Evolutionary conservation across 1,140 invertebrate species (phyloP).

Genomic region (Drosophila navojoa): DNA sequence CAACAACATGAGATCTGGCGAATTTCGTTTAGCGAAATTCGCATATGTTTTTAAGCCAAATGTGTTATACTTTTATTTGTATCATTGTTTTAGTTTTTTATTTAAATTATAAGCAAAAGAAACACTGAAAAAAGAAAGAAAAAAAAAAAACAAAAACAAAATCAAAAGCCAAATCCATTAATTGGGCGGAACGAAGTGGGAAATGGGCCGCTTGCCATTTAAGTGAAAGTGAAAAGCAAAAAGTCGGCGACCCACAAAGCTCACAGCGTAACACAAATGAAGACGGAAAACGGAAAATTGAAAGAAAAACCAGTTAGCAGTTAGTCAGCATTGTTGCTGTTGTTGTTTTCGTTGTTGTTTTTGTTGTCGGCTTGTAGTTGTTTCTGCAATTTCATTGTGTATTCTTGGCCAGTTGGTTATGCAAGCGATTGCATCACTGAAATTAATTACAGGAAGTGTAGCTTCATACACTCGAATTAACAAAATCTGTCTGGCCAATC

Average conservation of each 20-base stretch:
- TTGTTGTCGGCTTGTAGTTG: constrained; percentile 22
- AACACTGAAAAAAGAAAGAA: constrained; percentile 60
- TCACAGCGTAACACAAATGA: constrained; percentile 15
- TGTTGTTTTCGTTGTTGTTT: constrained; percentile 24
- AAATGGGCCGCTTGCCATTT: constrained; percentile 37
- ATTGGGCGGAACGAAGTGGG: constrained; percentile 21
- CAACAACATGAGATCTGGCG: constrained; percentile 57
- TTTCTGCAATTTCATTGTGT: constrained; percentile 33
- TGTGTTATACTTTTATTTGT: constrained; percentile 77
- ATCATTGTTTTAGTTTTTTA: constrained; percentile 73
- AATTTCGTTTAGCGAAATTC: constrained; percentile 14
- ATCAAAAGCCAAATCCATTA: constrained; percentile 32
- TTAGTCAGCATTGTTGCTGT: constrained; percentile 17
- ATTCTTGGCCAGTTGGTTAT: constrained; percentile 79
- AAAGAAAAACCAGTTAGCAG: constrained; percentile 65
- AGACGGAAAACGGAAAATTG: constrained; percentile 38
- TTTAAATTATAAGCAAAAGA: constrained; percentile 81
- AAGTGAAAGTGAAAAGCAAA: constrained; percentile 68
- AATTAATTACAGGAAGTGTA: constrained; percentile 72
- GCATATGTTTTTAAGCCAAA: constrained; percentile 77
- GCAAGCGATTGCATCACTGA: constrained; percentile 72
- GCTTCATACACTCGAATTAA: constrained; percentile 26
- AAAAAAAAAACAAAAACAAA: constrained; percentile 58
- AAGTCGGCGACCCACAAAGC: constrained; percentile 31
- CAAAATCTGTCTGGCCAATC: constrained; percentile 20